Percentiles rank a stretch among this genome's conserved stretches.
phyloP scores from a whole-genome alignment of 2,888 invertebrate genomes.

The Folsomia manolachei region DNA sequence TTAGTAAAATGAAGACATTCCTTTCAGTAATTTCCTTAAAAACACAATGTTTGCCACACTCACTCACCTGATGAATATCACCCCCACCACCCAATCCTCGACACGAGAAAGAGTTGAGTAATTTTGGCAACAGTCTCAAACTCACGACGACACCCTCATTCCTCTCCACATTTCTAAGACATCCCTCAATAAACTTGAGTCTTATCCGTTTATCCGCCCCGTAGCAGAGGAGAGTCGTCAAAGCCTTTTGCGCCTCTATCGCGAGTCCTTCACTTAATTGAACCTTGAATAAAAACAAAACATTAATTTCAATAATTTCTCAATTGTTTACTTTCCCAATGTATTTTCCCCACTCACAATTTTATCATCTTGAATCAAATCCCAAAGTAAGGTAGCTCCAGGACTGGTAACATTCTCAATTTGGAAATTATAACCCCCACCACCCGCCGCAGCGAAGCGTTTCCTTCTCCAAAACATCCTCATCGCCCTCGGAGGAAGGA shows the following conservation, averaged over 20 bases:
- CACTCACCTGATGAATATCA: conserved; percentile 42
- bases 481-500: conserved; percentile 36
- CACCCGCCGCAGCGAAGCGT: conserved; percentile 42
- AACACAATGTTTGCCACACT: no score
- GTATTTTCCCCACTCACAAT: no score
- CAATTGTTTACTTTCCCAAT: no score
- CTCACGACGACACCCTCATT: conserved; percentile 89
- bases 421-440: conserved; percentile 45
- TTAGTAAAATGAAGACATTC: no score
- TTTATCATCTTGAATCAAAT: conserved; percentile 84
- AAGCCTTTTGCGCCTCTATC: conserved; percentile 87
- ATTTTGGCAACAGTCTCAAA: conserved; percentile 78
- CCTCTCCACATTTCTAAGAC: conserved; percentile 80
- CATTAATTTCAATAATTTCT: no score
- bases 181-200: conserved; percentile 93
- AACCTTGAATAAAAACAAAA: conserved; percentile 61
- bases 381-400: conserved; percentile 90
- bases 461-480: conserved; percentile 41
- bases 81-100: conserved; percentile 67
- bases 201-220: conserved; percentile 84
- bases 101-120: conserved; percentile 75
- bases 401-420: conserved; percentile 78
- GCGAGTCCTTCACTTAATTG: conserved; percentile 86
- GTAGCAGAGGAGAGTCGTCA: conserved; percentile 83
- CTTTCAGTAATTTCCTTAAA: neutral